Base-by-base conservation (phyloP, 2,797 vertebrate genomes). In the Protonibea diacanthus region DNA sequence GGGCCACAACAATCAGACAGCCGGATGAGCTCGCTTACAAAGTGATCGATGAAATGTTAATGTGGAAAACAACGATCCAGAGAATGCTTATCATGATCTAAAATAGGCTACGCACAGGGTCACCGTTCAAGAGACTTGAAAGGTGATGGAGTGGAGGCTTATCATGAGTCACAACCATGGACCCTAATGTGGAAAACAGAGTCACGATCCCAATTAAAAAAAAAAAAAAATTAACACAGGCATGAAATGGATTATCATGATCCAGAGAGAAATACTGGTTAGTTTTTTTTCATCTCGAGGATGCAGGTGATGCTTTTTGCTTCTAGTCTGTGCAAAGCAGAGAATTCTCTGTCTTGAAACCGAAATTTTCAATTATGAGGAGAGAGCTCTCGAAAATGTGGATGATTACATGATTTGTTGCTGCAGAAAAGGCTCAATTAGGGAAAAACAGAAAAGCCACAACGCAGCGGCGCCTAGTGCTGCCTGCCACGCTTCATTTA, bases 1-100 rank as follows among this genome's bases (percentile, higher is more conserved):
- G 49, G 29, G 49, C 60, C 40, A 49, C 75, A 83, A 80, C 64
- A 80, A 74, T 79, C 60, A 71, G 40, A 60, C 45, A 48, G 42
- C 51, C 64, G 10, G 40, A 75, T 57, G 61, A 78, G 58, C 58
- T 63, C 29, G 70, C 78, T 71, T 57, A 63, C 53, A 76, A 73
- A 85, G 49, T 55, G 53, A 87, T 76, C 17, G 38, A 81, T 87
- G 72, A 88, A 83, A 89, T 81, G 77, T 83, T 87, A 82, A 88
- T 89, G 84, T 86, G 82, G 84, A 89, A 90, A 87, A 77, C 68
- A 83, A 74, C 10, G 20, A 80, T 55, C 57, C 75, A 66, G 48
- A 80, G 21, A 18, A 48, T 21, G 67, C 61, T 83, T 83, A 73
- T 87, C 58, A 25, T 45, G 63, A 80, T 75, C 71, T 82, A 74